Conservation (phyloP, 2,113 vertebrate species). For the Phaetusa simplex region DNA sequence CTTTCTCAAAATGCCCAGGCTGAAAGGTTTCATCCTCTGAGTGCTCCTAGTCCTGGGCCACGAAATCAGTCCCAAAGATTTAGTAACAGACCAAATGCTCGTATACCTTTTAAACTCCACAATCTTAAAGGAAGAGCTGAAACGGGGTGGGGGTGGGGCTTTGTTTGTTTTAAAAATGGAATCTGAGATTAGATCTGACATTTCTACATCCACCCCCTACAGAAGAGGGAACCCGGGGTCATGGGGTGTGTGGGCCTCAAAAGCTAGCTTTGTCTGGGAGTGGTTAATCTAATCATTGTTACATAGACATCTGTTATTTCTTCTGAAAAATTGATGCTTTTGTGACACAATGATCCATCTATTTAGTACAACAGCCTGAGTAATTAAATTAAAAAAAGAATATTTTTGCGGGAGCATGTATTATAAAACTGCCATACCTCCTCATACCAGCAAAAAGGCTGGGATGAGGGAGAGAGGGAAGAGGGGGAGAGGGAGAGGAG, state of each 20-base stretch:
- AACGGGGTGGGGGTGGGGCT: constrained; percentile 51
- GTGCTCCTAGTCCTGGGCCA: background rate
- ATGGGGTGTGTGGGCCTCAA: constrained; percentile 67
- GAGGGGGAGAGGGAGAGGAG: background rate
- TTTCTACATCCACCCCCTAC: constrained; percentile 70
- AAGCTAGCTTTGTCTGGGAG: constrained; percentile 62
- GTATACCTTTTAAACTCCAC: background rate
- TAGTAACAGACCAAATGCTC: background rate
- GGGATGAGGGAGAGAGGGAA: background rate
- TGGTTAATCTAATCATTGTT: constrained; percentile 68
- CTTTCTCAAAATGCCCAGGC: background rate
- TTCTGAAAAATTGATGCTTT: constrained; percentile 70
- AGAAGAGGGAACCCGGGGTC: constrained; percentile 66
- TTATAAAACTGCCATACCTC: constrained; percentile 50
- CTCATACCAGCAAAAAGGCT: background rate
- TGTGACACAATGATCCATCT: constrained; percentile 66
- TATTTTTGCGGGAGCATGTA: constrained; percentile 52
- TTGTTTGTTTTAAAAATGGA: constrained; percentile 72
- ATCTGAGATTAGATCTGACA: constrained; percentile 69
- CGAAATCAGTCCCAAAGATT: background rate
- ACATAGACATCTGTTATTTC: constrained; percentile 63
- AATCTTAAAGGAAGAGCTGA: constrained; percentile 22
- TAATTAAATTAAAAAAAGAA: constrained; percentile 70
- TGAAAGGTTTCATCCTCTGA: background rate
- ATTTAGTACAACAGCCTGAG: constrained; percentile 61